phyloP scores from a whole-genome alignment of 2,113 vertebrate genomes.

The Tichodroma muraria region DNA sequence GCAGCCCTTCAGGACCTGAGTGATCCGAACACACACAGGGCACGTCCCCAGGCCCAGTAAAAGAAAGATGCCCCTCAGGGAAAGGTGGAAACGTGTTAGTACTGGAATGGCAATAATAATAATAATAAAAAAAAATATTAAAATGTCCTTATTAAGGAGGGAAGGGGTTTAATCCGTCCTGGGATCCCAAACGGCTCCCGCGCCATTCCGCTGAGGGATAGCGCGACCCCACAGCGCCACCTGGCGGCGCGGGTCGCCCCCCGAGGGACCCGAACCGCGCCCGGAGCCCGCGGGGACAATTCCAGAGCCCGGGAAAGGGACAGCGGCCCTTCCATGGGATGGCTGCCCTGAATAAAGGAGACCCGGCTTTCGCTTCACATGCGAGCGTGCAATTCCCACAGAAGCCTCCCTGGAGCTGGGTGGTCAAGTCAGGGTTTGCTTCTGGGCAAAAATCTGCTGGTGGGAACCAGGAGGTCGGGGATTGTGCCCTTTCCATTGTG shows the following conservation, averaged over 20 bases:
- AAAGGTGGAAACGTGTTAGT: neutral
- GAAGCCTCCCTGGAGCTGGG: neutral
- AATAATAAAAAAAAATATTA: too few species aligned
- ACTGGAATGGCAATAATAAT: neutral
- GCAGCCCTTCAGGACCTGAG: neutral
- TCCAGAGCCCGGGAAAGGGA: accelerated
- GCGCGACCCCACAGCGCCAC: neutral
- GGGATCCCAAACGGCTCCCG: neutral
- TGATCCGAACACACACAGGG: neutral
- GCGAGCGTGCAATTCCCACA: accelerated
- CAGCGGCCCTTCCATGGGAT: accelerated
- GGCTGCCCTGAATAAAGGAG: accelerated
- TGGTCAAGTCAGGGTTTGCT: accelerated
- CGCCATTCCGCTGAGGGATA: neutral
- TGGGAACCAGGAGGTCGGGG: neutral
- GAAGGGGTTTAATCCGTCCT: accelerated
- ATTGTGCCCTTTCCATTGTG: neutral
- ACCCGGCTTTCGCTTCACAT: accelerated
- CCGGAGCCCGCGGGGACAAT: too few species aligned
- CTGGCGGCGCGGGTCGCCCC: neutral
- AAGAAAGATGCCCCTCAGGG: neutral
- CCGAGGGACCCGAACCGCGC: neutral
- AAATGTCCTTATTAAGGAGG: too few species aligned
- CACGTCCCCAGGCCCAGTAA: accelerated
- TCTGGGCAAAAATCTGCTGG: neutral